These are phyloP conservation scores for Poecilia latipinna DNA, from an alignment of 2,113 vertebrate species.

Conservation along the genomic window DNA sequence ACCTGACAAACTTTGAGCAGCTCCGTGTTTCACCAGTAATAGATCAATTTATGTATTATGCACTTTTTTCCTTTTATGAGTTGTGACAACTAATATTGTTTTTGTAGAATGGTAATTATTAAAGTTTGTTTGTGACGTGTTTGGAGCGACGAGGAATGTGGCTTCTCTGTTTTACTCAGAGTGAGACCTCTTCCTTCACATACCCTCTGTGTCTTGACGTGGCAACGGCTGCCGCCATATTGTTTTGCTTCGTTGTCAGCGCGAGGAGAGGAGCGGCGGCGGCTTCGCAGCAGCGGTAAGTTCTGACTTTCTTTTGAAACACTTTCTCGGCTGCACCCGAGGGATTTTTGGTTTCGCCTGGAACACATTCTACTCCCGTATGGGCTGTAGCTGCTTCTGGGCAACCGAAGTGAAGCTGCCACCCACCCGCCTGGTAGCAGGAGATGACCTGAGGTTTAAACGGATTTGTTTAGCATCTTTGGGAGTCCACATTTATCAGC, in stretches of 20 bases:
- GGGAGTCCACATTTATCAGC: not conserved
- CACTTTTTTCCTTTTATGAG: no score
- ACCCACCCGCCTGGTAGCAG: not conserved
- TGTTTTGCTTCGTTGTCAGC: constrained; percentile 70
- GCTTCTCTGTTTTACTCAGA: not conserved
- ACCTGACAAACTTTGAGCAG: no score
- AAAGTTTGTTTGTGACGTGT: not conserved
- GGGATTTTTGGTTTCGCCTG: not conserved
- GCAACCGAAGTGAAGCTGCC: not conserved
- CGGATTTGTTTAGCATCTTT: not conserved
- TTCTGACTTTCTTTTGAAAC: not conserved
- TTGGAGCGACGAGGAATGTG: not conserved
- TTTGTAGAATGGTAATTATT: no score
- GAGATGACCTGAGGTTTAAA: not conserved
- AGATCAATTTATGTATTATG: no score
- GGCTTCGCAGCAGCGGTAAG: constrained; percentile 19
- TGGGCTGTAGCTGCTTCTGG: not conserved
- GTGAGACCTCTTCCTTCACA: not conserved
- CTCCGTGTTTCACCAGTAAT: no score
- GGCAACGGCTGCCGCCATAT: constrained; percentile 72
- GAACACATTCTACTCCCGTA: not conserved
- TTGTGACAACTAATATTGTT: no score
- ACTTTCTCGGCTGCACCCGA: not conserved
- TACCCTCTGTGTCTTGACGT: constrained; percentile 60
- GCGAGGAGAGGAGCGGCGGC: constrained; percentile 11